These are phyloP conservation scores for Palloptera scutellata DNA, from an alignment of 2,888 invertebrate species.

Conservation along the genomic window DNA sequence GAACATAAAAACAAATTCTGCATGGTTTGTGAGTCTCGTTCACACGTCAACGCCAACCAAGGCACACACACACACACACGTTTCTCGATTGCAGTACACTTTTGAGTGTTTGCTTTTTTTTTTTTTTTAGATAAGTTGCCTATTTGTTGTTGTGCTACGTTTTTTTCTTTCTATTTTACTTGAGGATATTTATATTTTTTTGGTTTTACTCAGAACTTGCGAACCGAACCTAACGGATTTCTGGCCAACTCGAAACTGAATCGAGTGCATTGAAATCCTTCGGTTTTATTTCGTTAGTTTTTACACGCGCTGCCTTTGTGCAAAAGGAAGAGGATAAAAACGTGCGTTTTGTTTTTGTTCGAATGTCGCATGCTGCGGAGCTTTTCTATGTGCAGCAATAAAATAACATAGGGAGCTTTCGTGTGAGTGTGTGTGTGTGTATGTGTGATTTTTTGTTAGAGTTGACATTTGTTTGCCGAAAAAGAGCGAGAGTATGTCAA, in stretches of 20 bases:
- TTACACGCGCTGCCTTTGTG: not conserved
- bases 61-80: not conserved
- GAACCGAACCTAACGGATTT: slow-evolving; percentile 30
- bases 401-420: no score
- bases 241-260: slow-evolving; percentile 45
- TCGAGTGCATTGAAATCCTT: slow-evolving; percentile 34
- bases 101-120: slow-evolving; percentile 7
- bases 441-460: no score
- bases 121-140: slow-evolving; percentile 14
- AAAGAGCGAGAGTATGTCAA: no score
- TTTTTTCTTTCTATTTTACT: slow-evolving; percentile 1
- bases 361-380: not conserved
- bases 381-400: not conserved
- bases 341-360: slow-evolving; percentile 5
- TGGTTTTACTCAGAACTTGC: slow-evolving; percentile 21
- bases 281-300: slow-evolving; percentile 33
- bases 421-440: no score
- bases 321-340: not conserved
- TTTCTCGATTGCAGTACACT: not conserved
- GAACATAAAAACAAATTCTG: not conserved
- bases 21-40: not conserved
- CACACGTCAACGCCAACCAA: not conserved
- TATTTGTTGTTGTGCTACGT: slow-evolving; percentile 2
- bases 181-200: no score
- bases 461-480: no score